phyloP scores from a whole-genome alignment of 2,113 vertebrate species.

The Erpornis zantholeuca region DNA sequence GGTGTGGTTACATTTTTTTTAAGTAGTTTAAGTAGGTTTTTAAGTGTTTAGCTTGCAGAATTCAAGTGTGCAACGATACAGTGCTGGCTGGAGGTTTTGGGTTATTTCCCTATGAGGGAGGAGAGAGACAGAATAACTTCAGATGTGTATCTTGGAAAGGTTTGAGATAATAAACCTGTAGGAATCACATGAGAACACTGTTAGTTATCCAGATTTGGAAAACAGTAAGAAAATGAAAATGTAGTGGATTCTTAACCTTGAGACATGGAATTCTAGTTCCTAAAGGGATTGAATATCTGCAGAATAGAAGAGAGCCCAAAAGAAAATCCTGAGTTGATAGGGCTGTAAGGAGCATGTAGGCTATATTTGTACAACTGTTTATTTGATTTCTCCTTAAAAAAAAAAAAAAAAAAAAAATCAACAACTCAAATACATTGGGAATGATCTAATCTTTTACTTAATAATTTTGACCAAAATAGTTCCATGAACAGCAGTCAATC shows the following conservation, averaged over 20 bases:
- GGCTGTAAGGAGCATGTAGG: neutral
- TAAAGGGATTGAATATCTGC: slow-evolving; percentile 12
- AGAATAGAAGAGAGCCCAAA: neutral
- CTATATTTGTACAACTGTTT: neutral
- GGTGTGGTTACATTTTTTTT: neutral
- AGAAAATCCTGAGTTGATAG: neutral
- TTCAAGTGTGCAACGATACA: neutral
- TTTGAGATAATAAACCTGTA: slow-evolving; percentile 30
- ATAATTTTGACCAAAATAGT: neutral
- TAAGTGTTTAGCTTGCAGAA: neutral
- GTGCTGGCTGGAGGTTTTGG: neutral
- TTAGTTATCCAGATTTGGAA: slow-evolving; percentile 37
- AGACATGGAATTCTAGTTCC: neutral
- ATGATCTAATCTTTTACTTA: neutral
- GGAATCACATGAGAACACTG: neutral
- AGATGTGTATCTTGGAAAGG: slow-evolving; percentile 45
- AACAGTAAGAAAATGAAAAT: slow-evolving; percentile 17
- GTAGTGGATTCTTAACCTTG: slow-evolving; percentile 4
- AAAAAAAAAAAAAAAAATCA: neutral
- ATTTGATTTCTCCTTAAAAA: neutral
- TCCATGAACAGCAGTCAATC: neutral
- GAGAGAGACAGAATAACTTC: neutral
- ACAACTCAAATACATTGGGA: neutral
- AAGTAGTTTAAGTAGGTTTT: neutral
- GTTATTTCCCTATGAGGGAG: neutral